phyloP scores from a whole-genome alignment of 2,888 invertebrate species.

The Leucozona laternaria region DNA sequence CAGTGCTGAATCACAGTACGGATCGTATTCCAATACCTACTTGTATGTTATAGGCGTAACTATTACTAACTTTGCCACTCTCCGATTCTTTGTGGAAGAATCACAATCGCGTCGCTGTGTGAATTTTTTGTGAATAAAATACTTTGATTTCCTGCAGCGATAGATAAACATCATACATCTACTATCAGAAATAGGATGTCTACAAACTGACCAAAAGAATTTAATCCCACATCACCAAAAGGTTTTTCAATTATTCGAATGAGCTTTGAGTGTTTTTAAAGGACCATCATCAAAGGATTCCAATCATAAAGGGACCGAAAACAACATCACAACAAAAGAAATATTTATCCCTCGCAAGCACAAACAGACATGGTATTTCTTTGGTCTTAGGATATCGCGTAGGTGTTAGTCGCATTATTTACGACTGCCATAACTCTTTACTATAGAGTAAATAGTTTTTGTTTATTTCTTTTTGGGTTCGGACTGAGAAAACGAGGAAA shows the following conservation, averaged over 20 bases:
- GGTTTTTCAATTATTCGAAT: conserved; percentile 65
- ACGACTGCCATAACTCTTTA: conserved; percentile 67
- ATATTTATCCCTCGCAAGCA: background rate
- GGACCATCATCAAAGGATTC: conserved; percentile 47
- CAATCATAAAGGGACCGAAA: background rate
- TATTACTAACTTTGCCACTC: too few species aligned
- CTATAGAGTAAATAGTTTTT: conserved; percentile 32
- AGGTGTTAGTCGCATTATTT: conserved; percentile 54
- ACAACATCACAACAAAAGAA: conserved; percentile 33
- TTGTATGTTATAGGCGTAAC: too few species aligned
- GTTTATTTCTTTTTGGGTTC: conserved; percentile 16
- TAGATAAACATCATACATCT: background rate
- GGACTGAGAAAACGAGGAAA: background rate
- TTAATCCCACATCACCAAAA: conserved; percentile 41
- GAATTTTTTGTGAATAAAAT: background rate
- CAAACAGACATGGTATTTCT: conserved; percentile 31
- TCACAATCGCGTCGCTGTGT: too few species aligned
- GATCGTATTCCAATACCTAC: too few species aligned
- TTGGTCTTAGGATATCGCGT: conserved; percentile 55
- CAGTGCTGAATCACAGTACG: too few species aligned
- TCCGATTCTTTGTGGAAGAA: too few species aligned
- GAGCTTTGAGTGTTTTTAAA: conserved; percentile 19
- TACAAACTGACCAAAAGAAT: conserved; percentile 50
- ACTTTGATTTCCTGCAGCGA: background rate
- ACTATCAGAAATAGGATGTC: background rate